Conservation (phyloP, 2,113 vertebrate species). For the Anguilla japonica region DNA sequence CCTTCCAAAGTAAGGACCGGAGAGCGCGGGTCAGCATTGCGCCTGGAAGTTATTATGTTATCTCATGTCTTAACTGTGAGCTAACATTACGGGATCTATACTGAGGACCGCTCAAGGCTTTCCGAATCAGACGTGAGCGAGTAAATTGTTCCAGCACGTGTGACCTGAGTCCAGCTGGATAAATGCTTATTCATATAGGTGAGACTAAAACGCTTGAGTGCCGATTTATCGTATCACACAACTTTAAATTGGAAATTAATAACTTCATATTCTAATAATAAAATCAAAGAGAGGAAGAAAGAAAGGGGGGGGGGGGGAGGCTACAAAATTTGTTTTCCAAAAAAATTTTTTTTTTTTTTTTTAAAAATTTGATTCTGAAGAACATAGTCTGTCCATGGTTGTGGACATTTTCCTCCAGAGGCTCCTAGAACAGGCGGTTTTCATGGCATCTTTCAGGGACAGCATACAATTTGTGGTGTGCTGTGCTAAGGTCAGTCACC, state of each 20-base stretch:
- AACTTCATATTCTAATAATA: background rate
- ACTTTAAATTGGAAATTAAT: background rate
- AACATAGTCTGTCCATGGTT: too few species aligned
- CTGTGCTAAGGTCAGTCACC: background rate
- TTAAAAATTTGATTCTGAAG: too few species aligned
- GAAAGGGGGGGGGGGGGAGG: too few species aligned
- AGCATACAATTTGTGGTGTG: background rate
- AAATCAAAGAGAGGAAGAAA: background rate
- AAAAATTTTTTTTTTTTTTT: too few species aligned
- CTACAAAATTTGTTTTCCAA: too few species aligned
- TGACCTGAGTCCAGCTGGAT: background rate
- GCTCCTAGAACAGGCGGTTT: background rate
- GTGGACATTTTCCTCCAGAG: background rate
- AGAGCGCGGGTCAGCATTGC: slow-evolving; percentile 17
- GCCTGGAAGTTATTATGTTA: slow-evolving; percentile 39
- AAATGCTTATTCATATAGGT: background rate
- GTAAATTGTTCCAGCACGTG: background rate
- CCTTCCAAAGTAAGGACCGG: slow-evolving; percentile 6
- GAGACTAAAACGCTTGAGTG: background rate
- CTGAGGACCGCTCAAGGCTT: background rate
- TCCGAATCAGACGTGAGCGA: background rate
- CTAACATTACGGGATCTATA: background rate
- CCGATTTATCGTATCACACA: background rate
- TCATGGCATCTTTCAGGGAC: background rate
- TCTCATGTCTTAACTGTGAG: slow-evolving; percentile 20